Conservation (phyloP, 1,140 invertebrate genomes). For the Oncopodura yosiiana region DNA sequence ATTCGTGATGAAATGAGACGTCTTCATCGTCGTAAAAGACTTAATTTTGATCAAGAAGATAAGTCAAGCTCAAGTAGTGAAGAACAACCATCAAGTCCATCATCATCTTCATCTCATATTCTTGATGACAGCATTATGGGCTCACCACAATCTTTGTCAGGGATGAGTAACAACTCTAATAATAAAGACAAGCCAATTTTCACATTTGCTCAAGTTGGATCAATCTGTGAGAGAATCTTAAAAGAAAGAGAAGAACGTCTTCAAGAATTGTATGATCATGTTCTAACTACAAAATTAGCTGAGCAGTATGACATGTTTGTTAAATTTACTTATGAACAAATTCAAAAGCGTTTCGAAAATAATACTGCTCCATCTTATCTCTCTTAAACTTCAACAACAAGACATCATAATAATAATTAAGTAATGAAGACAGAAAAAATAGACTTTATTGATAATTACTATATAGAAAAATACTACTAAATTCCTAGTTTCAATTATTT, state of each 20-base stretch:
- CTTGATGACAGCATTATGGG: constrained; percentile 45
- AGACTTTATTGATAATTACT: too few relatives aligned
- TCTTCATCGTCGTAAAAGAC: constrained; percentile 75
- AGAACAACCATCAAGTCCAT: too few relatives aligned
- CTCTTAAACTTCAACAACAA: too few relatives aligned
- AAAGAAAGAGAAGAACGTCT: constrained; percentile 84
- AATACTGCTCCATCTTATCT: constrained; percentile 44
- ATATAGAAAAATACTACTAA: too few relatives aligned
- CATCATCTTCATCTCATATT: too few relatives aligned
- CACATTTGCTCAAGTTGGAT: constrained; percentile 87
- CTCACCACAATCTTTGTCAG: too few relatives aligned
- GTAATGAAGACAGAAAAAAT: too few relatives aligned
- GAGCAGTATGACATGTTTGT: constrained; percentile 97
- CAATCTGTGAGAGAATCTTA: constrained; percentile 90
- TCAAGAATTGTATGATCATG: constrained; percentile 83
- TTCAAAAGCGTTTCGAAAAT: constrained; percentile 71
- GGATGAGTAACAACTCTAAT: constrained; percentile 37
- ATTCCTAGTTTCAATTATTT: too few relatives aligned
- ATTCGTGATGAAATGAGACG: constrained; percentile 83
- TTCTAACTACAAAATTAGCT: constrained; percentile 78
- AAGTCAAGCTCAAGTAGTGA: constrained; percentile 45
- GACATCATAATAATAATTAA: too few relatives aligned
- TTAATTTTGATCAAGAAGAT: constrained; percentile 62
- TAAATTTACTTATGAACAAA: constrained; percentile 94
- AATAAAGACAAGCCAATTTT: constrained; percentile 77